These are phyloP conservation scores for Astropecten irregularis DNA, from an alignment of 53 echinoderm and acorn worm species.

Conservation along the genomic window DNA sequence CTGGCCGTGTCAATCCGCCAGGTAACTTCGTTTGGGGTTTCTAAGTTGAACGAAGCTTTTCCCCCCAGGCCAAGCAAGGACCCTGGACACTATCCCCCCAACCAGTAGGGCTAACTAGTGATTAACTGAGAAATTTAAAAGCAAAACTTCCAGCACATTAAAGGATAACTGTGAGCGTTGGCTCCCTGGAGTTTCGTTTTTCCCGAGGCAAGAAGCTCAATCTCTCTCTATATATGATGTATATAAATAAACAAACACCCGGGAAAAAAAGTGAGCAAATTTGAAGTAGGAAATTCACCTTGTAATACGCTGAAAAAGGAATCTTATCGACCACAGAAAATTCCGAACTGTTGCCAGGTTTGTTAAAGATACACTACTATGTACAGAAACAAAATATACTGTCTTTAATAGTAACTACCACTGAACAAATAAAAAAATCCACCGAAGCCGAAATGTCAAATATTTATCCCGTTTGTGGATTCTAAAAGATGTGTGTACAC, in stretches of 20 bases:
- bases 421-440: too few species aligned
- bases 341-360: too few species aligned
- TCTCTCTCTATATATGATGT: not conserved
- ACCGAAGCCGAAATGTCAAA: too few species aligned
- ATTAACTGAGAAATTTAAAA: slow-evolving; percentile 55
- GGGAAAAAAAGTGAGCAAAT: too few species aligned
- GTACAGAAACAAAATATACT: too few species aligned
- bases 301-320: too few species aligned
- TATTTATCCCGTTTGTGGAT: too few species aligned
- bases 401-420: too few species aligned
- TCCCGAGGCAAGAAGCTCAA: not conserved
- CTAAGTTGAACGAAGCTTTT: slow-evolving; percentile 10
- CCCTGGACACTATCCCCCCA: slow-evolving; percentile 13
- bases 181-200: slow-evolving; percentile 9
- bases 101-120: slow-evolving; percentile 32
- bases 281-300: too few species aligned
- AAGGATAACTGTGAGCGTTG: slow-evolving; percentile 4
- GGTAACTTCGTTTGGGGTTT: slow-evolving; percentile 36
- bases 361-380: too few species aligned
- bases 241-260: not conserved
- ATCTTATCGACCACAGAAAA: too few species aligned
- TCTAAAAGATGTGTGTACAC: too few species aligned
- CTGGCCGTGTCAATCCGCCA: slow-evolving; percentile 24
- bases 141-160: slow-evolving; percentile 32
- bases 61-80: not conserved